Percentiles rank a stretch among this genome's conserved stretches.
phyloP scores from a whole-genome alignment of 2,797 vertebrate species.

The Ispidina picta region DNA sequence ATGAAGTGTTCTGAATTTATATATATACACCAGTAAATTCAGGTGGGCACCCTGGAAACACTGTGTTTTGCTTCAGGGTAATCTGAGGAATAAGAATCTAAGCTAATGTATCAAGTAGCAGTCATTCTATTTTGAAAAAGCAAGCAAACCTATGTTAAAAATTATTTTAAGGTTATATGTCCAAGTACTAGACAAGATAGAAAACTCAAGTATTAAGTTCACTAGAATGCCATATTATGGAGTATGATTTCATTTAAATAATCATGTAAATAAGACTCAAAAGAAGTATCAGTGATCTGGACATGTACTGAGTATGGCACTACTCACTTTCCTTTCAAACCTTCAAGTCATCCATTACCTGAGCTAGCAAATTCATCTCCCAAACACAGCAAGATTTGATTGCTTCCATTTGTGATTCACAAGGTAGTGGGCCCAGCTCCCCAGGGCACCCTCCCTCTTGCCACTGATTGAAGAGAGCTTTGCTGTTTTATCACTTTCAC shows the following conservation, averaged over 20 bases:
- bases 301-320: background rate
- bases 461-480: background rate
- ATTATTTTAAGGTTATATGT: background rate
- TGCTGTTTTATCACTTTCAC: background rate
- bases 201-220: background rate
- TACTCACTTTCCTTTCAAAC: background rate
- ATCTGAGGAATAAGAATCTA: background rate
- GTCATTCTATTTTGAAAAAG: background rate
- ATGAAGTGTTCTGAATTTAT: background rate
- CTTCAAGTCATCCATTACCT: background rate
- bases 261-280: background rate
- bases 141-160: background rate
- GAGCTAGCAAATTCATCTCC: background rate
- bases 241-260: background rate
- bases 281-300: background rate
- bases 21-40: background rate
- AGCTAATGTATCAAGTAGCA: background rate
- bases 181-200: background rate
- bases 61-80: background rate
- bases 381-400: background rate
- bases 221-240: background rate
- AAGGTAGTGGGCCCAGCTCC: background rate
- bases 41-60: background rate
- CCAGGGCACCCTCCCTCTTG: background rate
- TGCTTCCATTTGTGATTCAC: background rate